A percentile compares a stretch with the other conserved stretches of the same genome.
Conservation (phyloP, 1,140 invertebrate genomes). For the Drosophila azteca region DNA sequence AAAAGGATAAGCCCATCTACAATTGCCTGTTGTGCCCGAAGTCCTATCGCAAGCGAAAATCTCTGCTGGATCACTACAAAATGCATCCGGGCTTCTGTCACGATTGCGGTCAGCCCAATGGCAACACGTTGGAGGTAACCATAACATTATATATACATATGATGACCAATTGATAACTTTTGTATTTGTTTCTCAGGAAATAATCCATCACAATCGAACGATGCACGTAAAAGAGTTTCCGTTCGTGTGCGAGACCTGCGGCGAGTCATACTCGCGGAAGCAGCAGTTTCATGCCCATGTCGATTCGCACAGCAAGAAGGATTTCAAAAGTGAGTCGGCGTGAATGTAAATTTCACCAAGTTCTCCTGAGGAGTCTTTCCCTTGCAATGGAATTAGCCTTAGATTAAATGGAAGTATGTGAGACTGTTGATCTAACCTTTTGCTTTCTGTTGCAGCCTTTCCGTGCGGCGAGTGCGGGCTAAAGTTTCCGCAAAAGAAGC, state of each 20-base stretch:
- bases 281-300: slow-evolving; percentile 83
- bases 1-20: slow-evolving; percentile 80
- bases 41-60: slow-evolving; percentile 80
- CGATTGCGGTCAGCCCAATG: slow-evolving; percentile 81
- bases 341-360: slow-evolving; percentile 81
- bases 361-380: background rate
- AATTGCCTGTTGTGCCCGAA: slow-evolving; percentile 78
- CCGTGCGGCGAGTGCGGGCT: slow-evolving; percentile 78
- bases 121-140: slow-evolving; percentile 73
- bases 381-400: slow-evolving; percentile 14
- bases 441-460: slow-evolving; percentile 54
- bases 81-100: slow-evolving; percentile 82
- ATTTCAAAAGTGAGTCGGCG: slow-evolving; percentile 83
- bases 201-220: slow-evolving; percentile 79
- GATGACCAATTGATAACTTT: background rate
- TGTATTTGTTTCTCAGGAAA: slow-evolving; percentile 57
- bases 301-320: slow-evolving; percentile 82
- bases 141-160: background rate
- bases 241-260: slow-evolving; percentile 82
- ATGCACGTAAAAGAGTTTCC: slow-evolving; percentile 82
- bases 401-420: background rate
- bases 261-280: slow-evolving; percentile 81
- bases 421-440: background rate
- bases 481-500: slow-evolving; percentile 77
- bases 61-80: slow-evolving; percentile 80